Base-by-base conservation (phyloP, 1,140 invertebrate species). In the Cepaea nemoralis region DNA sequence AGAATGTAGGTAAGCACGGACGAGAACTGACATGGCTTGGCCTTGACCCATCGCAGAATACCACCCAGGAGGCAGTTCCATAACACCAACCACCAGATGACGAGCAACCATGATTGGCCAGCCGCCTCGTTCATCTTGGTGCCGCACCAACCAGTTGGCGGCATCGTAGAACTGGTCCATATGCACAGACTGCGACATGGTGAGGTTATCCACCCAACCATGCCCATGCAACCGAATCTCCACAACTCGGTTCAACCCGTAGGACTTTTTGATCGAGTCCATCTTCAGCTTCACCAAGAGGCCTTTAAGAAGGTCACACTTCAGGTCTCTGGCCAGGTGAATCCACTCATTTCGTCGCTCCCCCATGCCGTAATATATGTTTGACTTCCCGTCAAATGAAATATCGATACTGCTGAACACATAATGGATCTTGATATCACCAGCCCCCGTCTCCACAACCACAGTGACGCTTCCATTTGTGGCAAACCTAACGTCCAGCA, bases 11-110 rank as follows among this genome's bases (percentile, higher is more conserved):
- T 96, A 98, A 0, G 98, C 97, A 84, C 98, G 93, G 3, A 96
- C 94, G 70, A 99, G 92, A 19, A 99, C 93, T 0, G 97, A 99
- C 81, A 99, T 96, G 0, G 95, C 97, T 90, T 99, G 98, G 0
- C 98, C 98, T 90, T 99, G 97, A 8, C 96, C 97, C 98, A 99
- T 99, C 12, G 97, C 96, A 2, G 97, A 99, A 90, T 98, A 96
- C 97, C 97, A 98, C 78, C 97, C 97, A 24, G 96, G 94, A 83
- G 94, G 92, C 48, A 98, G 93, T 83, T 95, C 94, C 67, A 94
- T 93, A 90, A 96, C 95, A n/a, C 95, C 94, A 74, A 82, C 77
- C 93, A 93, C 83, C 33, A 86, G 96, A 96, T 42, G 94, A 93
- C 80, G 94, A 91, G 88, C 97, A 96, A 99, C 84, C 90, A 96